phyloP scores from a whole-genome alignment of 1,140 invertebrate species.

The Megalopta genalis region DNA sequence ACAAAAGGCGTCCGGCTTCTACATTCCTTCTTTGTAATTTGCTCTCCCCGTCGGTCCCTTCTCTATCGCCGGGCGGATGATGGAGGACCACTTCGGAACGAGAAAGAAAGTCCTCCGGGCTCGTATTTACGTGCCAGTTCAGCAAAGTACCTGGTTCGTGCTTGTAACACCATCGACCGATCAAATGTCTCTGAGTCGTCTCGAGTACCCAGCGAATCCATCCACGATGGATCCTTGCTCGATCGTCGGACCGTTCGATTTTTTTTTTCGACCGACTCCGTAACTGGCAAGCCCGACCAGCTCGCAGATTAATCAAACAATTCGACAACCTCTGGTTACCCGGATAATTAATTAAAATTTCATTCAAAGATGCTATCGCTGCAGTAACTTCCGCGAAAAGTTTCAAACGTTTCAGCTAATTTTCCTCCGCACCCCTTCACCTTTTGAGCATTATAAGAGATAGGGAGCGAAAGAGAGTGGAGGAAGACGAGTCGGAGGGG shows the following conservation, averaged over 20 bases:
- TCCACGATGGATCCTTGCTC: constrained; percentile 5
- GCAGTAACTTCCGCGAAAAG: constrained; percentile 21
- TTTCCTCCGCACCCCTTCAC: not conserved
- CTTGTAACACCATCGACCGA: constrained; percentile 39
- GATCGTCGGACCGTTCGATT: not conserved
- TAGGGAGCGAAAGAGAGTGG: not conserved
- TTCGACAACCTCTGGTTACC: constrained; percentile 15
- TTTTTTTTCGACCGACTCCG: not conserved
- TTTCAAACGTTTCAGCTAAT: constrained; percentile 37
- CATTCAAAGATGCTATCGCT: constrained; percentile 37
- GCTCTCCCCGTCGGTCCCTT: not conserved
- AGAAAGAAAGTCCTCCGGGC: constrained; percentile 58
- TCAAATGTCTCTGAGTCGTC: constrained; percentile 12
- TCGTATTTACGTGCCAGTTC: constrained; percentile 51
- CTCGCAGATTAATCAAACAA: constrained; percentile 18
- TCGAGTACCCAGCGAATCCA: too few relatives aligned
- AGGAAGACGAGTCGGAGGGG: constrained; percentile 16
- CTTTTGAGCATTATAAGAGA: not conserved
- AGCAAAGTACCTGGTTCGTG: constrained; percentile 21
- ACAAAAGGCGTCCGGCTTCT: constrained; percentile 45
- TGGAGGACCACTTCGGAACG: constrained; percentile 28
- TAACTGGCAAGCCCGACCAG: not conserved
- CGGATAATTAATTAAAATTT: constrained; percentile 44
- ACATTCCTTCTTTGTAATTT: constrained; percentile 42
- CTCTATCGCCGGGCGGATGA: constrained; percentile 13